These are phyloP conservation scores for Hipparchia semele DNA, from an alignment of 2,888 invertebrate species.

Conservation along the genomic window DNA sequence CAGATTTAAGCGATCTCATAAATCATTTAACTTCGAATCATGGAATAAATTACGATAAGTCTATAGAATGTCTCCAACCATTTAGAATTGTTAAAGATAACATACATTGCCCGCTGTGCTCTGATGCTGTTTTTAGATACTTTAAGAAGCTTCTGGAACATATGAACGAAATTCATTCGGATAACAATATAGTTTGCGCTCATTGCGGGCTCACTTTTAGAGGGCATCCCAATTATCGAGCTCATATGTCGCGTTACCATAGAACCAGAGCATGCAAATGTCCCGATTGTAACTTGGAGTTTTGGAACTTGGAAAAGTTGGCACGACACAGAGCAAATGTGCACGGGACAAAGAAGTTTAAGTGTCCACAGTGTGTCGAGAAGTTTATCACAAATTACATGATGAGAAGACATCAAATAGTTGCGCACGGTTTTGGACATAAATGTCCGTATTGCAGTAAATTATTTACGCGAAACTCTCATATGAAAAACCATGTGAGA, in stretches of 20 bases:
- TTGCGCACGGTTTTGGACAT: conserved; percentile 49
- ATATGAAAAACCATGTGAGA: conserved; percentile 54
- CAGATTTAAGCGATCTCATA: conserved; percentile 43
- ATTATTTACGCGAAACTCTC: conserved; percentile 52
- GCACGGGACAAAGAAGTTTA: conserved; percentile 49
- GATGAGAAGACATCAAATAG: conserved; percentile 50
- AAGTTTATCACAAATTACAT: conserved; percentile 51
- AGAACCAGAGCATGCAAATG: conserved; percentile 45
- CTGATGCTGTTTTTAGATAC: conserved; percentile 44
- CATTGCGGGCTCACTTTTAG: conserved; percentile 48
- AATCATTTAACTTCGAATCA: conserved; percentile 48
- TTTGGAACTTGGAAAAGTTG: conserved; percentile 45
- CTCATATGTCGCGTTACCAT: conserved; percentile 47
- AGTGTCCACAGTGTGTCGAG: conserved; percentile 50
- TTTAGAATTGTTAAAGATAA: conserved; percentile 48
- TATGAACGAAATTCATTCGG: conserved; percentile 48
- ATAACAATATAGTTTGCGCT: conserved; percentile 49
- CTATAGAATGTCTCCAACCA: conserved; percentile 44
- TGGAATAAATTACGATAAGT: conserved; percentile 45
- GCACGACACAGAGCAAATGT: conserved; percentile 48
- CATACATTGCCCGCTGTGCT: conserved; percentile 47
- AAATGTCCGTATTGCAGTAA: conserved; percentile 55
- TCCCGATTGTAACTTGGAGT: conserved; percentile 48
- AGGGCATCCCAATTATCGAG: conserved; percentile 44
- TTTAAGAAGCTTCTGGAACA: conserved; percentile 50